Base-by-base conservation (phyloP, 2,888 invertebrate species). In the Perithous albicinctus region DNA sequence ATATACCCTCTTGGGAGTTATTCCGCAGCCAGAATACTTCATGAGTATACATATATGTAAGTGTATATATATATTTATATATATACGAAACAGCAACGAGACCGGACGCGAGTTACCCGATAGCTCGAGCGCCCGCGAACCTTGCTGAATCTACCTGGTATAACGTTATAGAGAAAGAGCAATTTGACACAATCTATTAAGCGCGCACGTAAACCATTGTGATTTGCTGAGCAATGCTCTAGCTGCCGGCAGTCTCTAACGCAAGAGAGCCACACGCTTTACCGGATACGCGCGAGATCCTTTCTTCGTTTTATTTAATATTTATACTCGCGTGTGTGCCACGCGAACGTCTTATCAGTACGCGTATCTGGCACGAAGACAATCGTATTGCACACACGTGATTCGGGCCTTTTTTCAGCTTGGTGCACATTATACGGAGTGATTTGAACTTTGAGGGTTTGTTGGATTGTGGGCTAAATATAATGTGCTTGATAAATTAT, bases 131-230 rank as follows among this genome's bases (percentile, higher is more conserved):
- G n/a, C 29, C 18, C 61, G 18, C 20, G 1, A 26, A n/a, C 54
- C 61, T 35, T 35, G 51, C 51, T 72, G 76, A 81, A 81, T 78
- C 69, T 61, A 23, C 35, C n/a, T 46, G 35, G 46, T 59, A 20
- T 29, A n/a, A 29, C 41, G 61, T 46, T 54, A n/a, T 26, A 38
- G 59, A 43, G 69, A 56, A 41, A 69, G 82, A 87, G 86, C 87
- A 88, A 89, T 89, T 90, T 90, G 88, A 88, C 88, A 88, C 86
- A 86, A 89, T 89, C 87, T 85, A 88, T 88, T 88, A 86, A 84
- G 78, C 80, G 64, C 82, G 74, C 79, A 80, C 78, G 77, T 83
- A 86, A 86, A 86, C 84, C 85, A 88, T 88, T 88, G 85, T 87
- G 86, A 89, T 88, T 87, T 87, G 85, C 83, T 78, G 64, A 73